Conservation (phyloP, 92 coral and sea anemone species). For the Palythoa caribaeorum region DNA sequence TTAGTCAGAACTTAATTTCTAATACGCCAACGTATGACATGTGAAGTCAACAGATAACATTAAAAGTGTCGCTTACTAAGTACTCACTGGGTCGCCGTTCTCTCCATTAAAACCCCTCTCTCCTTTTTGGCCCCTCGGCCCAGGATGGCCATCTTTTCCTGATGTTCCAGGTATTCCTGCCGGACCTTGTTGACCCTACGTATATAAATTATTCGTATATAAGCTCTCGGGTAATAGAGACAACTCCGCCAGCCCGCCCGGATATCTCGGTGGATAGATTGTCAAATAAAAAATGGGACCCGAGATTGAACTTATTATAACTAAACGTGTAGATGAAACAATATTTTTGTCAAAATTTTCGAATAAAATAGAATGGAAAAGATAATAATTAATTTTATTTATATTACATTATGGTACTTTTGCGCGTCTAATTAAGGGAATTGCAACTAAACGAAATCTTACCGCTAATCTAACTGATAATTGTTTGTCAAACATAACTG, state of each 20-base stretch:
- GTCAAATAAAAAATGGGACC: no score
- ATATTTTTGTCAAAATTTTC: no score
- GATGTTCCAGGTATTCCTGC: neutral
- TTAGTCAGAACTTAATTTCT: neutral
- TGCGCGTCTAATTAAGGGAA: no score
- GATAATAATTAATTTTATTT: no score
- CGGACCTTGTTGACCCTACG: conserved; percentile 8
- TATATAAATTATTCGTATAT: neutral
- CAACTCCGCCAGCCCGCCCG: no score
- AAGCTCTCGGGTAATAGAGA: neutral
- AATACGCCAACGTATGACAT: neutral
- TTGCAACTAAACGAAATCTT: neutral
- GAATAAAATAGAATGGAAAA: no score
- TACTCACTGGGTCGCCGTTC: conserved; percentile 22
- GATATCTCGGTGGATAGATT: no score
- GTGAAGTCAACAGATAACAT: neutral
- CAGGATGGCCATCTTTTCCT: neutral
- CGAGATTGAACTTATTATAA: no score
- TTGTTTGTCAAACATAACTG: no score
- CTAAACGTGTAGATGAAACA: no score
- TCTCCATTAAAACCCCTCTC: neutral
- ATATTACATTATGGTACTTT: no score
- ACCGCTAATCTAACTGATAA: neutral
- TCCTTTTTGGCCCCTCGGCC: neutral
- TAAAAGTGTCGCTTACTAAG: neutral